Conservation (phyloP, 2,888 invertebrate genomes). For the Tetanocera ferruginea region DNA sequence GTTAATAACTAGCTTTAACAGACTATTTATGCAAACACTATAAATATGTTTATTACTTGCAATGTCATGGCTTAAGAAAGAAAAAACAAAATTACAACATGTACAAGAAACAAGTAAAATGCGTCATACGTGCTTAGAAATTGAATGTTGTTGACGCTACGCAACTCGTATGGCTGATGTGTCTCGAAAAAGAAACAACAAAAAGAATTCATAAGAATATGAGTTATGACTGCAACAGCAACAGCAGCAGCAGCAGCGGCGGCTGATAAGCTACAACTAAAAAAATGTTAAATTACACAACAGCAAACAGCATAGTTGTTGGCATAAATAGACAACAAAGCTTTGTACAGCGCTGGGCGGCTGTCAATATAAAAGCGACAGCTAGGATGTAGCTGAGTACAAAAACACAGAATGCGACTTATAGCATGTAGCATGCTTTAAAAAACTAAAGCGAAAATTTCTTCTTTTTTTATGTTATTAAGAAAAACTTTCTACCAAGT, state of each 20-base stretch:
- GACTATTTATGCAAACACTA: background rate
- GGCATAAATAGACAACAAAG: constrained; percentile 10
- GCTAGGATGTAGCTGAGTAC: no score
- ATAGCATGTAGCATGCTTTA: no score
- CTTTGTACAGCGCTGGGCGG: background rate
- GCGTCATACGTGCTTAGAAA: constrained; percentile 1
- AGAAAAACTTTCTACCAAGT: no score
- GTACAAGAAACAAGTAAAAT: background rate
- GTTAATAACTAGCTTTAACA: background rate
- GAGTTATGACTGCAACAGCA: background rate
- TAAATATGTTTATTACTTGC: background rate
- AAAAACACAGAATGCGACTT: no score
- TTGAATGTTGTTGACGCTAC: background rate
- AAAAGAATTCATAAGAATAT: background rate
- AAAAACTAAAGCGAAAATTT: no score
- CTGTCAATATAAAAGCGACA: background rate
- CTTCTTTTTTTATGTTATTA: no score
- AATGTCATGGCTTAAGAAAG: constrained; percentile 11
- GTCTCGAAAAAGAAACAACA: no score
- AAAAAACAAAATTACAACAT: no score
- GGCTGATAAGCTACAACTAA: background rate
- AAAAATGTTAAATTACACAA: background rate
- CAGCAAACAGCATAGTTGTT: background rate
- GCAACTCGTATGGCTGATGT: background rate
- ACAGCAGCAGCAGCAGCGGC: background rate